Conservation (phyloP, 2,888 invertebrate species). For the Noctua janthe region DNA sequence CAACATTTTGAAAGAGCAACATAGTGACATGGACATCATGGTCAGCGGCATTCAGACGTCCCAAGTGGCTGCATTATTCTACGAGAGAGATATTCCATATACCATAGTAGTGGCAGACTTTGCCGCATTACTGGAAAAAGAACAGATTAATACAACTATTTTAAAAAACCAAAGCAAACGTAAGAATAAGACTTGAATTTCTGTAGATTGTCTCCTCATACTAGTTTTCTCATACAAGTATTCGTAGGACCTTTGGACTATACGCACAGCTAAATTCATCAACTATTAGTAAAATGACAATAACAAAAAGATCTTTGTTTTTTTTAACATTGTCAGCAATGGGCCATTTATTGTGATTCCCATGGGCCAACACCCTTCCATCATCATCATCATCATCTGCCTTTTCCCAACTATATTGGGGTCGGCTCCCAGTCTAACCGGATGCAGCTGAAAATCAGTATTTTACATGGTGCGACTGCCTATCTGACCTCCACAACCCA, state of each 20-base stretch:
- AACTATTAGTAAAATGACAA: not conserved
- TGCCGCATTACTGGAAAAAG: conserved; percentile 69
- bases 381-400: too few species aligned
- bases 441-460: too few species aligned
- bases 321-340: not conserved
- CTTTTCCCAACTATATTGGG: too few species aligned
- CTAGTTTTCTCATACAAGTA: not conserved
- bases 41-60: conserved; percentile 77
- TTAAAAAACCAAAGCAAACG: not conserved
- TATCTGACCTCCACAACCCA: too few species aligned
- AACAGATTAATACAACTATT: conserved; percentile 65
- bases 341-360: not conserved
- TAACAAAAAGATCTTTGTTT: not conserved
- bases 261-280: not conserved
- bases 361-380: not conserved
- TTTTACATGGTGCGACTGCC: too few species aligned
- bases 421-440: too few species aligned
- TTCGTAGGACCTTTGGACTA: not conserved
- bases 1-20: conserved; percentile 85
- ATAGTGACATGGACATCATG: conserved; percentile 85
- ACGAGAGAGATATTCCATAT: conserved; percentile 82
- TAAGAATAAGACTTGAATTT: not conserved
- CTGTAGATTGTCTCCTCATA: not conserved
- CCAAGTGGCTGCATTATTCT: conserved; percentile 82
- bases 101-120: conserved; percentile 81